These are phyloP conservation scores for Aphelenchoides besseyi DNA, from an alignment of 1,140 invertebrate species.

Conservation along the genomic window DNA sequence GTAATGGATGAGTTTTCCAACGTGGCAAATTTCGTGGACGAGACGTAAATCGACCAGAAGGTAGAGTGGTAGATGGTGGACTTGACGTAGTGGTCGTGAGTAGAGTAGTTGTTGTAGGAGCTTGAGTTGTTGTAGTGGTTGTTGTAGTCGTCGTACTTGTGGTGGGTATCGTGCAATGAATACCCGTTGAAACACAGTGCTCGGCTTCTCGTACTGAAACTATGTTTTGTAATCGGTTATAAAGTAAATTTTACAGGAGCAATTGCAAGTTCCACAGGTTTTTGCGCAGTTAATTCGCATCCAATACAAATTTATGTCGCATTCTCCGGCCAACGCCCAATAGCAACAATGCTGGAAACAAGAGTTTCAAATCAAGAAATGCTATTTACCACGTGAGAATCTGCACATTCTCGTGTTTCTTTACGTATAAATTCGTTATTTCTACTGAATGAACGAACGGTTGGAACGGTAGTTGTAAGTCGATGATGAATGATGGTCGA, in stretches of 20 bases:
- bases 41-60: neutral
- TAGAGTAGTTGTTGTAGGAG: slow-evolving; percentile 27
- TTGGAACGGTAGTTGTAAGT: neutral
- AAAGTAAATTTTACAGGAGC: slow-evolving; percentile 36
- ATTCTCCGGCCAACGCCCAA: slow-evolving; percentile 48
- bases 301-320: slow-evolving; percentile 50
- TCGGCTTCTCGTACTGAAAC: slow-evolving; percentile 39
- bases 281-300: slow-evolving; percentile 48
- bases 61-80: too few species aligned
- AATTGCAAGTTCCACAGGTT: slow-evolving; percentile 50
- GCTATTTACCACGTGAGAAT: neutral
- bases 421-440: neutral
- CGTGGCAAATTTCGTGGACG: slow-evolving; percentile 5
- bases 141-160: slow-evolving; percentile 33
- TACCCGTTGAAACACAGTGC: slow-evolving; percentile 43
- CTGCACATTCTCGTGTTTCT: slow-evolving; percentile 11
- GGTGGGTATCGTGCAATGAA: slow-evolving; percentile 40
- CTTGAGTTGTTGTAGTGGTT: slow-evolving; percentile 25
- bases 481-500: too few species aligned
- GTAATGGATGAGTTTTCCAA: slow-evolving; percentile 10
- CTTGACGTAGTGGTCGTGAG: neutral
- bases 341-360: slow-evolving; percentile 45
- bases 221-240: slow-evolving; percentile 25
- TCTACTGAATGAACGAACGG: neutral
- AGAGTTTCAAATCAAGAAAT: neutral